Conservation (phyloP, 2,797 vertebrate species). For the Pristis pectinata region DNA sequence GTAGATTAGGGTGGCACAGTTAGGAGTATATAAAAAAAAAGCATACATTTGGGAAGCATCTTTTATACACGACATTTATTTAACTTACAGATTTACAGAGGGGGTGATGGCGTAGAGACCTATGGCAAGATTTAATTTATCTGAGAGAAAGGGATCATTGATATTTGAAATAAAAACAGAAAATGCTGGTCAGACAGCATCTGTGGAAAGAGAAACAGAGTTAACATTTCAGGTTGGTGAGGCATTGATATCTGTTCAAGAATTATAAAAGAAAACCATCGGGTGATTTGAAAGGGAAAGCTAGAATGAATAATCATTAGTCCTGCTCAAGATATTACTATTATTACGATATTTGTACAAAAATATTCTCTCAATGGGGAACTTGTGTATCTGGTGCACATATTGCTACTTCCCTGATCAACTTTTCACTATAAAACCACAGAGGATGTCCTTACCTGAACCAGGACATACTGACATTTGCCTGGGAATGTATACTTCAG, state of each 20-base stretch:
- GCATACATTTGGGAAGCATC: not conserved
- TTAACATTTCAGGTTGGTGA: not conserved
- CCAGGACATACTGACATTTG: constrained; percentile 85
- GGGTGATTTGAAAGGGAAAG: not conserved
- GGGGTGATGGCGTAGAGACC: not conserved
- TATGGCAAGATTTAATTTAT: not conserved
- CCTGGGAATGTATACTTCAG: constrained; percentile 82
- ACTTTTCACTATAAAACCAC: not conserved
- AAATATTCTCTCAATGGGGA: not conserved
- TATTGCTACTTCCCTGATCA: not conserved
- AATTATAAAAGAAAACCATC: not conserved
- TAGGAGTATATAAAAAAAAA: not conserved
- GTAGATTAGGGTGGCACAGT: not conserved
- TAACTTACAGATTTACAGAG: not conserved
- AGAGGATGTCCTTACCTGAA: constrained; percentile 68
- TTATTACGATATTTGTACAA: not conserved
- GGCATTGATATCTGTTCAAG: not conserved
- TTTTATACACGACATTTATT: not conserved
- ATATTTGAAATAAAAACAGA: not conserved
- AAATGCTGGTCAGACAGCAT: too few relatives aligned
- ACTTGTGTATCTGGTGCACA: not conserved
- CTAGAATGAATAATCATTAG: not conserved
- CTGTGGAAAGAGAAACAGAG: too few relatives aligned
- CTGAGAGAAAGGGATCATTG: not conserved
- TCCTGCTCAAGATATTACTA: not conserved